Base-by-base conservation (phyloP, 2,113 vertebrate species). In the Galbula dea region DNA sequence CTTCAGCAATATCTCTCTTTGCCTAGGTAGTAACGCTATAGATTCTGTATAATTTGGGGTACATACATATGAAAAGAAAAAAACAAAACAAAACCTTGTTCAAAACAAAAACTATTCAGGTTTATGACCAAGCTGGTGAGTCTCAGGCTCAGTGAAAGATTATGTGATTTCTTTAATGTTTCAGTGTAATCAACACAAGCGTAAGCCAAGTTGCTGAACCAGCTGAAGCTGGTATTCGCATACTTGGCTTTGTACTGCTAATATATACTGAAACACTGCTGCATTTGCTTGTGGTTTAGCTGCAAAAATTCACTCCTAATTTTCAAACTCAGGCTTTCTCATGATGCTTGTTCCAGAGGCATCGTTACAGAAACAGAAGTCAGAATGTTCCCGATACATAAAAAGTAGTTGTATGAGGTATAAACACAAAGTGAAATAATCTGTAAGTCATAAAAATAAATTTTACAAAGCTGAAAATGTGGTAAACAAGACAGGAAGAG, bases 281-380 rank as follows among this genome's bases (percentile, higher is more conserved):
- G 57, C 20, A 36, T 83, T 93, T 90, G 66, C 11, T 83, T 67
- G 36, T 17, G 29, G 7, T 30, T 86, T 48, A 36, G 17, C 30
- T 71, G 68, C 48, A 86, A 67, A 93, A 86, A 22, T 29, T 68
- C 45, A 34, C 21, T 68, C 30, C 23, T n/a, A 32, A 75, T 52
- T 73, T 92, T 90, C 46, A 63, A 21, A 55, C 48, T 75, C 6
- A 2, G 22, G 20, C 22, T 52, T 46, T 61, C 41, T 43, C 41
- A 43, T 15, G 15, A 15, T 43, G 41, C 41, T 43, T 43, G 41
- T 43, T 43, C 41, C 41, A 82, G 63, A 67, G n/a, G n/a, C n/a
- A n/a, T n/a, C n/a, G n/a, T n/a, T n/a, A n/a, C n/a, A n/a, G 54
- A 93, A 94, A 85, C 29, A 93, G 39, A 93, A 95, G 49, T 86